Evolutionary conservation across 2,113 vertebrate species (phyloP).

Genomic region (Sminthopsis crassicaudata): DNA sequence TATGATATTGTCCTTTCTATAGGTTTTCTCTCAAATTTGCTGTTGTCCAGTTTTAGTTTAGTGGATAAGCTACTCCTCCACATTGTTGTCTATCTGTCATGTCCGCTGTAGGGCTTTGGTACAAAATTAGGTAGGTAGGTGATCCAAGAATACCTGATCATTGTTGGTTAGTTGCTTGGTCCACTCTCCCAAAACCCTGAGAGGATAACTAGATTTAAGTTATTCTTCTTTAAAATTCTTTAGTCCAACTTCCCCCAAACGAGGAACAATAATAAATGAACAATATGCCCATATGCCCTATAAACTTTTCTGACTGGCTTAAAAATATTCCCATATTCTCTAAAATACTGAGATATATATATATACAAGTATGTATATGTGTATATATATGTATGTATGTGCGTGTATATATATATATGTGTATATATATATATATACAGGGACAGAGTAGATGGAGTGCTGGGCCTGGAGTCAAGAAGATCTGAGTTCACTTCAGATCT

Average conservation of each 20-base stretch:
- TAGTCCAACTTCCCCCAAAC: neutral
- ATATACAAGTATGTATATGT: no score
- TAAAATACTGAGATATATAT: neutral
- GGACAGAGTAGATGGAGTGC: no score
- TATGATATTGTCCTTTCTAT: no score
- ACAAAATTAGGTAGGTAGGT: neutral
- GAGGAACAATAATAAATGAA: neutral
- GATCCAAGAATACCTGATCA: neutral
- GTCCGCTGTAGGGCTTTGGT: neutral
- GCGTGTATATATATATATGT: no score
- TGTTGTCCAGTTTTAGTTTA: neutral
- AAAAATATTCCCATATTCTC: neutral
- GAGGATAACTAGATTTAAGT: neutral
- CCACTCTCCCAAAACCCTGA: neutral
- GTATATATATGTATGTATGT: no score
- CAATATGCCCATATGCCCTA: no score
- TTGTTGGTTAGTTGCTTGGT: neutral
- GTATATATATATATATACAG: no score
- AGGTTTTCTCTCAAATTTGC: neutral
- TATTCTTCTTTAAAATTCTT: neutral
- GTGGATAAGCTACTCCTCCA: neutral
- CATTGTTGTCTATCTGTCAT: neutral
- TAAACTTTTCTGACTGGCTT: no score
- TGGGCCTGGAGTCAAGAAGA: neutral
- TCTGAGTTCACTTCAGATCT: neutral